These are phyloP conservation scores for Oithona nana DNA, from an alignment of 2,888 invertebrate genomes.

Conservation along the genomic window DNA sequence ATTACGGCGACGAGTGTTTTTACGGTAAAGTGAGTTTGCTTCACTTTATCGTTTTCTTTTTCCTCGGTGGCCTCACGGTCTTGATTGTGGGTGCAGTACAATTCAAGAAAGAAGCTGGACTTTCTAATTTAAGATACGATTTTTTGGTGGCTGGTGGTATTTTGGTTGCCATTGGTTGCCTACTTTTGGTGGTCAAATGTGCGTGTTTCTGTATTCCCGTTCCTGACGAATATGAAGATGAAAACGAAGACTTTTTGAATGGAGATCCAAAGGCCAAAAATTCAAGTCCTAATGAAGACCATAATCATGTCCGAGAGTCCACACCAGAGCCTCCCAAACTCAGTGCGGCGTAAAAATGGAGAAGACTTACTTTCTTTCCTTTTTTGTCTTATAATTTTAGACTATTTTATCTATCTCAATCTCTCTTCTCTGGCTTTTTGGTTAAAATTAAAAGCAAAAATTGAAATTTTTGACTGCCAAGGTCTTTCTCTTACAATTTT, in stretches of 20 bases:
- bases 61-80: constrained; percentile 46
- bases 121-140: constrained; percentile 18
- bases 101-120: constrained; percentile 51
- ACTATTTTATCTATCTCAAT: no score
- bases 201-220: constrained; percentile 4
- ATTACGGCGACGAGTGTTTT: constrained; percentile 24
- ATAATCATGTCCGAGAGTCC: background rate
- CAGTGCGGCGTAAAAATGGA: no score
- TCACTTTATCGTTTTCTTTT: constrained; percentile 50
- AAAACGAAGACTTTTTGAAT: background rate
- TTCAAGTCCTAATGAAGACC: background rate
- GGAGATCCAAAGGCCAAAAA: background rate
- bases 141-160: constrained; percentile 14
- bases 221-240: background rate
- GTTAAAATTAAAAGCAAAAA: no score
- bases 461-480: no score
- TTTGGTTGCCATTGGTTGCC: background rate
- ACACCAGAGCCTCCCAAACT: no score
- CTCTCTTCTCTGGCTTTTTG: no score
- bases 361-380: no score
- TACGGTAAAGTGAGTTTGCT: constrained; percentile 30
- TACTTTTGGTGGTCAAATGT: constrained; percentile 1
- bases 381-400: no score
- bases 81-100: constrained; percentile 55
- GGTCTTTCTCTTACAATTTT: no score